Percentiles rank a stretch among this genome's conserved stretches.
phyloP scores from a whole-genome alignment of 2,888 invertebrate genomes.

The Nephrotoma guestfalica region DNA sequence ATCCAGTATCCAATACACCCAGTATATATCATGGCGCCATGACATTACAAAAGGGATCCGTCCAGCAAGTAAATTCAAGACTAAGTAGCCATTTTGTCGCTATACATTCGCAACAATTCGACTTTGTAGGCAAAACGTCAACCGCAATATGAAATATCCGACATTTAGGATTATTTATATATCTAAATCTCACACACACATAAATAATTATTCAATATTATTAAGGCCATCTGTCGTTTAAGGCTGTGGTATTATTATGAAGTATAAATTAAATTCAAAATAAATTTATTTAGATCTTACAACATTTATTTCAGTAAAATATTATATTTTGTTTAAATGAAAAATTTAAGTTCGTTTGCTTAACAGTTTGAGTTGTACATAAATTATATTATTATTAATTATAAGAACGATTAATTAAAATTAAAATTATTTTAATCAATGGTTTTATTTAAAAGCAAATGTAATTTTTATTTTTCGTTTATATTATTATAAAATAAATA shows the following conservation, averaged over 20 bases:
- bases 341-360: slow-evolving; percentile 6
- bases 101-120: neutral
- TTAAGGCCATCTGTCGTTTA: neutral
- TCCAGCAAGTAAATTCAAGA: neutral
- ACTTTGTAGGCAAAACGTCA: neutral
- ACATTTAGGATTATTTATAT: neutral
- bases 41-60: neutral
- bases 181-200: too few species aligned
- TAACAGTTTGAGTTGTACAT: neutral
- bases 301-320: neutral
- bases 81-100: neutral
- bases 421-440: neutral
- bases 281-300: neutral
- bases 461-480: slow-evolving; percentile 5
- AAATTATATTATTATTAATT: neutral
- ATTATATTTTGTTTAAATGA: neutral
- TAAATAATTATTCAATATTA: neutral
- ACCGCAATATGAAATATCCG: neutral
- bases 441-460: neutral
- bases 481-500: neutral
- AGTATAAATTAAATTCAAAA: neutral
- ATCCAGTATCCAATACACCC: too few species aligned
- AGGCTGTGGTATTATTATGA: slow-evolving; percentile 1
- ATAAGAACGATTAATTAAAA: neutral
- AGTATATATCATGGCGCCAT: too few species aligned